Base-by-base conservation (phyloP, 2,888 invertebrate species). In the Cremastinae sp. region DNA sequence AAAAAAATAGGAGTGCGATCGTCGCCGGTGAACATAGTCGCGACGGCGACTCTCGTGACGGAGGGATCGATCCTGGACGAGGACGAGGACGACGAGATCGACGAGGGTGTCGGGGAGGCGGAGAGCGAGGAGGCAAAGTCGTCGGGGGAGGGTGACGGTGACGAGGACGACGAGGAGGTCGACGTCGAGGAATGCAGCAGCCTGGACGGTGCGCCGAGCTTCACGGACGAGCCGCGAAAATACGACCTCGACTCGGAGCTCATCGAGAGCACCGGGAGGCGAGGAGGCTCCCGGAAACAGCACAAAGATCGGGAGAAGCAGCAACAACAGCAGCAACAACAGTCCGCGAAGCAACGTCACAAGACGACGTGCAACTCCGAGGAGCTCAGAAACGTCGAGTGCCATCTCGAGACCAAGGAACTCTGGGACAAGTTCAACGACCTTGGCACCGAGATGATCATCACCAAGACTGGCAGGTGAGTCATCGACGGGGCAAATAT, bases 401-500 rank as follows among this genome's bases (percentile, higher is more conserved):
- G 98, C 90, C 95, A 96, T 85, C 92, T 98, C 83, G 98, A 98
- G 91, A 98, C 97, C 65, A 97, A 97, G 90, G 98, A 98, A 83
- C 92, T 98, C n/a, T 98, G 98, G 98, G 97, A 97, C 91, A 98
- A 98, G 91, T 98, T 98, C 91, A 95, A 96, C 87, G 96, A 96
- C 83, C 92, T 98, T 80, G 97, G 97, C 80, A 98, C 98, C 0
- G 98, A 98, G 91, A 98, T 98, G 98, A 98, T 98, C 89, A 98
- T 98, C 90, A 98, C 98, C 14, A 98, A 98, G 91, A 97, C 97
- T 86, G 98, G 98, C 90, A 95, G 98, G 98, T 98, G 90, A 80
- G 82, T 68, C 94, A 94, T 85, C 93, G 93, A 84, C 93, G 93
- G 81, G 94, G 94, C n/a, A n/a, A n/a, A n/a, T n/a, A 86, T 89